A percentile compares a stretch with the other conserved stretches of the same genome.
Conservation (phyloP, 2,888 invertebrate genomes). For the Stegana nigrithorax region DNA sequence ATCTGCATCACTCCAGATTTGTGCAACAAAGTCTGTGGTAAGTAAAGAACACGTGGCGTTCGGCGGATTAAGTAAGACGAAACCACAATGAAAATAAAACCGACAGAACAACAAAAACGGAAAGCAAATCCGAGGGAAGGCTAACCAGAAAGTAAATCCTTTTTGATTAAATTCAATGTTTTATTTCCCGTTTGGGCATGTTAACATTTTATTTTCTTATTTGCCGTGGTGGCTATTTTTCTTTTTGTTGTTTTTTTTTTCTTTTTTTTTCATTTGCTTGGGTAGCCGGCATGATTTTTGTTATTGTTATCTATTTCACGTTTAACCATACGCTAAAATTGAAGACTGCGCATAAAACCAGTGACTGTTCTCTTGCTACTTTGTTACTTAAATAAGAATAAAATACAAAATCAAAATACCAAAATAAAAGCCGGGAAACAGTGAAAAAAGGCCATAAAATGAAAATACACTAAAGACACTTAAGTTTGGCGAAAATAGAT, state of each 20-base stretch:
- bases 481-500: slow-evolving; percentile 44
- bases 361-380: slow-evolving; percentile 8
- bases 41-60: no score
- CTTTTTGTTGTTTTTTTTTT: background rate
- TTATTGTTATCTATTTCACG: background rate
- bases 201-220: slow-evolving; percentile 60
- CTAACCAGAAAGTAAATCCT: slow-evolving; percentile 54
- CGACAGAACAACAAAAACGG: background rate
- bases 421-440: slow-evolving; percentile 26
- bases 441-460: no score
- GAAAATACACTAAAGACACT: slow-evolving; percentile 34
- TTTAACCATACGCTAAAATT: slow-evolving; percentile 17
- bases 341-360: no score
- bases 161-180: slow-evolving; percentile 62
- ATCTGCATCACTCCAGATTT: no score
- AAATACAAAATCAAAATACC: background rate
- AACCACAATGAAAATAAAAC: no score
- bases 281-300: no score
- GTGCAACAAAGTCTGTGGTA: no score
- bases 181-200: slow-evolving; percentile 54
- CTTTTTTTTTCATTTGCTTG: slow-evolving; percentile 44
- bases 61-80: no score
- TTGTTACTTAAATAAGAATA: background rate
- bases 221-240: slow-evolving; percentile 46
- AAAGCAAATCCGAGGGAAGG: background rate